phyloP scores from a whole-genome alignment of 92 coral and sea anemone genomes.

The Pocillopora grandis region DNA sequence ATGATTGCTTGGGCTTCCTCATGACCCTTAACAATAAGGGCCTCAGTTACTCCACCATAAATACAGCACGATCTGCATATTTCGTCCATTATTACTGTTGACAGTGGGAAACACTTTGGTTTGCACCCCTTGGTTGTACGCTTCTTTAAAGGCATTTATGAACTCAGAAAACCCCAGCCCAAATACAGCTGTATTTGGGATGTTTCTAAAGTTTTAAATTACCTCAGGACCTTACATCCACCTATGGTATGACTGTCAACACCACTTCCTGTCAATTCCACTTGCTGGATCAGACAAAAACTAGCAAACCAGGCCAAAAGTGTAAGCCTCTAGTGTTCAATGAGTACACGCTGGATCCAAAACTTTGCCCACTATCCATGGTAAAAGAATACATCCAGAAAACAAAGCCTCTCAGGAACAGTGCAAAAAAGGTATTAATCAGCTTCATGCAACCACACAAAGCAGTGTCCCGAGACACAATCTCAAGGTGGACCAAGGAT shows the following conservation, averaged over 20 bases:
- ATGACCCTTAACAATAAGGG: slow-evolving; percentile 40
- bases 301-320: slow-evolving; percentile 8
- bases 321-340: neutral
- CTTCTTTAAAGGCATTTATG: slow-evolving; percentile 52
- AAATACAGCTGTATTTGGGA: slow-evolving; percentile 56
- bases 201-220: slow-evolving; percentile 30
- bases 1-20: slow-evolving; percentile 37
- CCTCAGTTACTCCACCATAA: slow-evolving; percentile 47
- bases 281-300: neutral
- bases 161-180: slow-evolving; percentile 45
- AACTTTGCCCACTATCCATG: neutral
- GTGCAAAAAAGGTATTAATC: no score
- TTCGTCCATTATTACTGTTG: slow-evolving; percentile 22
- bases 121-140: slow-evolving; percentile 37
- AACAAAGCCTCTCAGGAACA: no score
- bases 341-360: neutral
- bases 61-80: slow-evolving; percentile 53
- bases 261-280: slow-evolving; percentile 7
- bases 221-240: slow-evolving; percentile 42
- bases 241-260: neutral
- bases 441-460: no score
- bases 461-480: no score
- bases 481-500: no score
- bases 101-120: slow-evolving; percentile 27
- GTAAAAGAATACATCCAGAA: neutral